Evolutionary conservation across 2,888 invertebrate species (phyloP).

Genomic region (Chironomus riparius): DNA sequence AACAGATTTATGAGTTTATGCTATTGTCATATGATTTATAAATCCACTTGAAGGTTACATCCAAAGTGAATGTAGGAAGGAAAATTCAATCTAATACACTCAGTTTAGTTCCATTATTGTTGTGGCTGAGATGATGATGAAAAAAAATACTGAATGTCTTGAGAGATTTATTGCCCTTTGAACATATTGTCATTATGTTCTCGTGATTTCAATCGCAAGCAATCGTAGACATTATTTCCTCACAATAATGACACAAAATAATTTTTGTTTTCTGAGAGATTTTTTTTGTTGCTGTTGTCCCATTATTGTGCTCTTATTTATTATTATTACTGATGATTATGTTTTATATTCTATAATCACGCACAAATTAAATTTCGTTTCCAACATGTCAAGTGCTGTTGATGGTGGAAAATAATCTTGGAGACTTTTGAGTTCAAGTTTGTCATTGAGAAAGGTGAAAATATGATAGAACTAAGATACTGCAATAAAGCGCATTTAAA

Average conservation of each 20-base stretch:
- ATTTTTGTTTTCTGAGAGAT: neutral
- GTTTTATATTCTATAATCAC: slow-evolving; percentile 8
- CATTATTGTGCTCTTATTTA: neutral
- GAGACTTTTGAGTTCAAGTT: no score
- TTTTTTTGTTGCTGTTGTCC: neutral
- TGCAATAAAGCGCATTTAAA: neutral
- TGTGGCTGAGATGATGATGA: neutral
- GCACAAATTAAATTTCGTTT: slow-evolving; percentile 5
- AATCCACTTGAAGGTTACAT: slow-evolving; percentile 19
- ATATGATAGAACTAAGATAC: neutral
- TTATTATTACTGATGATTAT: neutral
- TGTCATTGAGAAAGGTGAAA: no score
- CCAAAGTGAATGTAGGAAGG: neutral
- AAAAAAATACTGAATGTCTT: neutral
- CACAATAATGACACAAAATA: neutral
- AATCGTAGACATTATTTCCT: neutral
- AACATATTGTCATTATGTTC: neutral
- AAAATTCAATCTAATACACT: slow-evolving; percentile 1
- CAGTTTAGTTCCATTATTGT: neutral
- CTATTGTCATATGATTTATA: slow-evolving; percentile 25
- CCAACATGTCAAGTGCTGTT: neutral
- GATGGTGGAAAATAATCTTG: no score
- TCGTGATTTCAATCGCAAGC: neutral
- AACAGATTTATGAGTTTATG: slow-evolving; percentile 15
- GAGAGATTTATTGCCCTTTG: neutral